These are phyloP conservation scores for Rhadinocentrus ornatus DNA, from an alignment of 2,797 vertebrate species.

Conservation along the genomic window DNA sequence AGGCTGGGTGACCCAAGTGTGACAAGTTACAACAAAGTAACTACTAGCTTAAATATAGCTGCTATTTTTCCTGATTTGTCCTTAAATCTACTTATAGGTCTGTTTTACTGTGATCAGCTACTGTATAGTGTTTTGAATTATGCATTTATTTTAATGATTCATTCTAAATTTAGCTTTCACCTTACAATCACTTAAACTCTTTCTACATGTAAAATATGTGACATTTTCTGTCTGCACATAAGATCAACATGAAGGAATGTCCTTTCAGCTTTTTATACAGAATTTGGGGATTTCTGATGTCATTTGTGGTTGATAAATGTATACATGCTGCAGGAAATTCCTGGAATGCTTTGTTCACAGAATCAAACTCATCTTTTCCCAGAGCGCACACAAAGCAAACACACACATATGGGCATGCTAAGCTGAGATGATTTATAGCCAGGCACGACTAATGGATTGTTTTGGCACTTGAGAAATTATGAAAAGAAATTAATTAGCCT, in stretches of 20 bases:
- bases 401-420: conserved; percentile 27
- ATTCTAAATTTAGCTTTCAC: no score
- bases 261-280: not conserved
- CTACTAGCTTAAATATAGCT: not conserved
- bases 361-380: conserved; percentile 39
- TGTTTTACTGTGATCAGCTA: not conserved
- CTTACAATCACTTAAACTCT: not conserved
- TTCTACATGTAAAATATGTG: conserved; percentile 12
- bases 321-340: conserved; percentile 43
- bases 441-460: conserved; percentile 83
- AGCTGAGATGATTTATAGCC: conserved; percentile 83
- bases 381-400: not conserved
- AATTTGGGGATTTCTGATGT: no score
- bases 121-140: not conserved
- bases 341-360: conserved; percentile 57
- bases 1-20: no score
- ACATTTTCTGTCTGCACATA: conserved; percentile 17
- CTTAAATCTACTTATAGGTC: not conserved
- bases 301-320: conserved; percentile 16
- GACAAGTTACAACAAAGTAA: no score
- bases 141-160: not conserved
- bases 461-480: conserved; percentile 83
- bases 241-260: conserved; percentile 34
- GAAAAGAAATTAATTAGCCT: conserved; percentile 87
- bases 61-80: not conserved